A percentile compares a stretch with the other conserved stretches of the same genome.
These are phyloP conservation scores for Xenopus borealis DNA, from an alignment of 2,113 vertebrate genomes.

Conservation along the genomic window DNA sequence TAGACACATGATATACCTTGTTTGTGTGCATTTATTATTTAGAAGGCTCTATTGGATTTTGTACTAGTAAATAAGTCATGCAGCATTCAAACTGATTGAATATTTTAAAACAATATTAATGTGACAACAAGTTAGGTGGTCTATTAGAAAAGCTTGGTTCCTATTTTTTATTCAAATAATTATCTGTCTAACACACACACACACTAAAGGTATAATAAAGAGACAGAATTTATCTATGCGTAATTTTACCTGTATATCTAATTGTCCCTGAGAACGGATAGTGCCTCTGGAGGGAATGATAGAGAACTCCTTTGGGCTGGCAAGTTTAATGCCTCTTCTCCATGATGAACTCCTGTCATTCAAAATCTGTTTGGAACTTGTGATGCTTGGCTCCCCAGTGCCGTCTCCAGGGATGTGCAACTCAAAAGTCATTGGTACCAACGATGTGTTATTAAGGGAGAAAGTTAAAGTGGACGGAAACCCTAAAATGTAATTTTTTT, in stretches of 20 bases:
- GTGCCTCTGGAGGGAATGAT: slow-evolving; percentile 64
- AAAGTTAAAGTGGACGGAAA: slow-evolving; percentile 71
- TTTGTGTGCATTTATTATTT: not conserved
- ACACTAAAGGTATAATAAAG: not conserved
- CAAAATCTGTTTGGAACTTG: slow-evolving; percentile 48
- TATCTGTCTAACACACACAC: not conserved
- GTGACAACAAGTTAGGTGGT: no score
- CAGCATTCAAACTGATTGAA: not conserved
- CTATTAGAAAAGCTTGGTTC: no score
- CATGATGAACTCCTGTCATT: slow-evolving; percentile 45
- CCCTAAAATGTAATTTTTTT: slow-evolving; percentile 57
- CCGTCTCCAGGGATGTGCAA: slow-evolving; percentile 76
- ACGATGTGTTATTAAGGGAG: slow-evolving; percentile 69
- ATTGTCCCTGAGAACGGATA: slow-evolving; percentile 57
- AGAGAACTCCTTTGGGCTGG: slow-evolving; percentile 70
- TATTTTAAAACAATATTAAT: not conserved
- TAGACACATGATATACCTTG: not conserved
- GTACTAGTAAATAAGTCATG: not conserved
- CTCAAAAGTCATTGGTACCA: slow-evolving; percentile 74
- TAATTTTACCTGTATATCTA: slow-evolving; percentile 67
- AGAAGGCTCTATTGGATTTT: not conserved
- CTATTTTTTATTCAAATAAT: no score
- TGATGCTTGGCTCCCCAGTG: slow-evolving; percentile 57
- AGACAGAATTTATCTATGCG: not conserved
- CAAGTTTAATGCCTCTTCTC: slow-evolving; percentile 29